A percentile compares a stretch with the other conserved stretches of the same genome.
These are phyloP conservation scores for Metacarcinus magister DNA, from an alignment of 2,888 invertebrate species.

Conservation along the genomic window DNA sequence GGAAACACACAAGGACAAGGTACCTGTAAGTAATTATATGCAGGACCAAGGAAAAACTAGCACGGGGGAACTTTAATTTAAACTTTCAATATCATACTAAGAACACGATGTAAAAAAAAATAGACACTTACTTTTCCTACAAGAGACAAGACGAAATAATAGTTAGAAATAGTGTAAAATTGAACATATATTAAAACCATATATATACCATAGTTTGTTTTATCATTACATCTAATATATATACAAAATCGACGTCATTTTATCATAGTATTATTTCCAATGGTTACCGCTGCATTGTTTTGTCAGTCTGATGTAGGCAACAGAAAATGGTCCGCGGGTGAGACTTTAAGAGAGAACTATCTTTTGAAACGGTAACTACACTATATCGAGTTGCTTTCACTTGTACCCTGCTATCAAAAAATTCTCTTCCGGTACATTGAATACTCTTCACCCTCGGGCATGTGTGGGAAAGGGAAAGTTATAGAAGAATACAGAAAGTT, in stretches of 20 bases:
- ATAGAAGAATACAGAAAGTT: not conserved
- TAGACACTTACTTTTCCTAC: no score
- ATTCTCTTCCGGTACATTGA: not conserved
- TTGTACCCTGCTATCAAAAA: not conserved
- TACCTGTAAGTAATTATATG: not conserved
- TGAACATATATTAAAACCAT: no score
- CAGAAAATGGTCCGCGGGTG: not conserved
- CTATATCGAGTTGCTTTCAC: not conserved
- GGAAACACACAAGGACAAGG: not conserved
- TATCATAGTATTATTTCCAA: not conserved
- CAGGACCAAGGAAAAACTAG: not conserved
- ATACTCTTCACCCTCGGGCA: not conserved
- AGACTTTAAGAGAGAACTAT: not conserved
- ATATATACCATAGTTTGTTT: no score
- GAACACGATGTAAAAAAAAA: no score
- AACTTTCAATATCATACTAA: no score
- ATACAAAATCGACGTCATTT: not conserved
- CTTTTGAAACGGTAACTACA: not conserved
- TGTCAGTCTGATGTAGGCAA: not conserved
- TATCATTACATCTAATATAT: no score
- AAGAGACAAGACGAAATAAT: no score
- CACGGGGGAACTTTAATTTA: not conserved
- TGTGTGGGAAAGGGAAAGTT: not conserved
- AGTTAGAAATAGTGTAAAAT: no score
- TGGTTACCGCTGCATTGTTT: not conserved